Percentiles rank a stretch among this genome's conserved stretches.
Conservation (phyloP, 2,797 vertebrate genomes). For the Meda fulgida region DNA sequence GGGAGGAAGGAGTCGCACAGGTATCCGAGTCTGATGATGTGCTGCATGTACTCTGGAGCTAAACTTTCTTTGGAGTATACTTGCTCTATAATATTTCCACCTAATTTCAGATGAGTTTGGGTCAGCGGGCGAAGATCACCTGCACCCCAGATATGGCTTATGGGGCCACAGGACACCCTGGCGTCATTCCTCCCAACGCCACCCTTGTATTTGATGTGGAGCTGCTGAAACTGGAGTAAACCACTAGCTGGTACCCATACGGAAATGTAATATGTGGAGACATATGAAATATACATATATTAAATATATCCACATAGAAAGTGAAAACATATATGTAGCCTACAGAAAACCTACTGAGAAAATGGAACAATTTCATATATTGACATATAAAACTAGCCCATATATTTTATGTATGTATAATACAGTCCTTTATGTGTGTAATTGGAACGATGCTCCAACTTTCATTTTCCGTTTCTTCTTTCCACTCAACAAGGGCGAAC, state of each 20-base stretch:
- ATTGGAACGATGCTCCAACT: too few species aligned
- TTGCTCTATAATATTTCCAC: neutral
- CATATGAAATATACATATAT: too few species aligned
- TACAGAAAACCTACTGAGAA: too few species aligned
- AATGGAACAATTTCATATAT: too few species aligned
- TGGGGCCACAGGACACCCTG: constrained; percentile 92
- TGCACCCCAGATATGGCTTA: constrained; percentile 98
- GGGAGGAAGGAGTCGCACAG: constrained; percentile 96
- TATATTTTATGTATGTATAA: too few species aligned
- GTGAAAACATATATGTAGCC: too few species aligned
- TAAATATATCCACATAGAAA: too few species aligned
- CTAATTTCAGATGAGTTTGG: constrained; percentile 91
- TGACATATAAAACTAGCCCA: too few species aligned
- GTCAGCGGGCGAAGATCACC: constrained; percentile 96
- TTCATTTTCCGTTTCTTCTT: too few species aligned
- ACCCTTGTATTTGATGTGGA: constrained; percentile 98
- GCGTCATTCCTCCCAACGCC: constrained; percentile 97
- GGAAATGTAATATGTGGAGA: too few species aligned
- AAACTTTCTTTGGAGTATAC: neutral
- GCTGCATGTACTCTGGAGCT: neutral
- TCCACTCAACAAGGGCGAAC: too few species aligned
- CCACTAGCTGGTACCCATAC: neutral
- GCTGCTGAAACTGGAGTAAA: constrained; percentile 95
- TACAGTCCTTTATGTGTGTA: too few species aligned
- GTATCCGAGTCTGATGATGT: constrained; percentile 68